Base-by-base conservation (phyloP, 2,797 vertebrate species). In the Todus mexicanus region DNA sequence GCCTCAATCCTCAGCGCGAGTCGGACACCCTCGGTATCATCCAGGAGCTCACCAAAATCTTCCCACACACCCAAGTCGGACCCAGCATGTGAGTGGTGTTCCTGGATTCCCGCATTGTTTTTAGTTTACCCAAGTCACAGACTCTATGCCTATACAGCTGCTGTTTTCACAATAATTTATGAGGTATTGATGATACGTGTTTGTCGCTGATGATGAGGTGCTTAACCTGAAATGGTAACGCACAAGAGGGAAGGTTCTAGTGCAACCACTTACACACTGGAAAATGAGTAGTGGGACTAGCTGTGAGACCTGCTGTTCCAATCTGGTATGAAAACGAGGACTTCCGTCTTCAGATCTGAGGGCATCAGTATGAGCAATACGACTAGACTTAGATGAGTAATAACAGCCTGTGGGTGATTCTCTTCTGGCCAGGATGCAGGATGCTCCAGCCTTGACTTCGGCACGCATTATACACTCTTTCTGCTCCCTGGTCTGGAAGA, bases 31-130 rank as follows among this genome's bases (percentile, higher is more conserved):
- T 98, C 98, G 3, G 96, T 89, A 4, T 98, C 98, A 61, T 98
- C 98, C 59, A 97, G 96, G 78, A 97, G 97, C 76, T 98, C 98
- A 5, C 97, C 96, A 81, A 98, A 98, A 96, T 98, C 98, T 90
- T 97, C 97, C 6, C 96, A 95, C 86, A 97, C 97, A 9, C 96
- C 97, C 78, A 89, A 96, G 76, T 97, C 98, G 1, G 97, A 98
- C 29, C 94, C 96, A 70, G 66, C 97, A 80, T 96, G 98, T 98
- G 94, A 98, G 98, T 97, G 54, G 29, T 70, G 61, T 76, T 91
- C 26, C 51, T 66, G 47, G 15, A 17, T 77, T 82, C 48, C 22
- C 76, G 33, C 33, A 33, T 31, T 88, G 27, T 33, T 91, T 86
- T 38, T 59, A 23, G 37, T 68, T 84, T 37, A 71, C 38, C 13